Conservation (phyloP, 2,797 vertebrate genomes). For the Aulostomus chinensis region DNA sequence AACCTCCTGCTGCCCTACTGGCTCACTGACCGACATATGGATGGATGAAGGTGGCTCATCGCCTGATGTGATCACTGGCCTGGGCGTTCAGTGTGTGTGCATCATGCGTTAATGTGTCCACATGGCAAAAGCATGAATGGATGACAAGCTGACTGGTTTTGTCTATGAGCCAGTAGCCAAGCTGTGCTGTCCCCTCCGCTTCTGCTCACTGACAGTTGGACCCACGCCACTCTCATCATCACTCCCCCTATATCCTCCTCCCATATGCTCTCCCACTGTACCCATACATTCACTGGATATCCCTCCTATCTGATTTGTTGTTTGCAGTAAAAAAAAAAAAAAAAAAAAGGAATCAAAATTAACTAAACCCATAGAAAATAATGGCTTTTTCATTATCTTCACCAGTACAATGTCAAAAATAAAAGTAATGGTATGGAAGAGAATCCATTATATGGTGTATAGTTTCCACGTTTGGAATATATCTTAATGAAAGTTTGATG, state of each 20-base stretch:
- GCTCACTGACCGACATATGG: constrained; percentile 69
- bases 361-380: too few species aligned
- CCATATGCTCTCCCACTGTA: constrained; percentile 19
- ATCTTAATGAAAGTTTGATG: too few species aligned
- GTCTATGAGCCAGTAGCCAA: constrained; percentile 51
- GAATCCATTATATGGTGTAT: too few species aligned
- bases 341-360: too few species aligned
- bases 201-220: constrained; percentile 51
- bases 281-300: background rate
- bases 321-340: too few species aligned
- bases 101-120: constrained; percentile 49
- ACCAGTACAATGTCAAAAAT: too few species aligned
- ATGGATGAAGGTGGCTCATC: constrained; percentile 46
- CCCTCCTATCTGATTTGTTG: background rate
- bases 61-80: constrained; percentile 33
- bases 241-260: constrained; percentile 12
- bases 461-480: too few species aligned
- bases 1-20: constrained; percentile 46
- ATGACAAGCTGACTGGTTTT: constrained; percentile 52
- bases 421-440: too few species aligned
- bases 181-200: constrained; percentile 52
- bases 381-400: too few species aligned
- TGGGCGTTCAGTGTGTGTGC: constrained; percentile 41
- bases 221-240: constrained; percentile 17
- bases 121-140: constrained; percentile 62